These are phyloP conservation scores for Drosophila borealis DNA, from an alignment of 2,888 invertebrate genomes.

Conservation along the genomic window DNA sequence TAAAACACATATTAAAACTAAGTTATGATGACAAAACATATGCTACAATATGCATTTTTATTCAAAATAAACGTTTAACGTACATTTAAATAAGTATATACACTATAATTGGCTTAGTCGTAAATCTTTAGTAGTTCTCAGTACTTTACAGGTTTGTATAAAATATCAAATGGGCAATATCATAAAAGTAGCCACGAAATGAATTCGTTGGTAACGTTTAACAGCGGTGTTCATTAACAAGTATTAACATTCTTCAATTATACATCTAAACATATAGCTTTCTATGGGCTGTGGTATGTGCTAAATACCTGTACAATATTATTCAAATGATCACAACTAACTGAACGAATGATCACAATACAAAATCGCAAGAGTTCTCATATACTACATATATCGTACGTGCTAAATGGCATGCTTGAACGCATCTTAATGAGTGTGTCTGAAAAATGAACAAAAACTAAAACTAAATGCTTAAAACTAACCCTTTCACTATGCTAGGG, in stretches of 20 bases:
- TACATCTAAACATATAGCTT: slow-evolving; percentile 21
- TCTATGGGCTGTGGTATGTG: slow-evolving; percentile 18
- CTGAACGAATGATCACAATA: slow-evolving; percentile 56
- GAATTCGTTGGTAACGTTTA: slow-evolving; percentile 70
- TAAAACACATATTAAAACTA: slow-evolving; percentile 62
- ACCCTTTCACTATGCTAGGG: background rate
- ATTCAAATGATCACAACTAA: slow-evolving; percentile 42
- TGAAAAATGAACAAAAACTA: slow-evolving; percentile 13
- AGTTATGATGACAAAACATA: slow-evolving; percentile 65
- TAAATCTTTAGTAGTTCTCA: slow-evolving; percentile 42
- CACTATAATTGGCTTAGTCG: slow-evolving; percentile 19
- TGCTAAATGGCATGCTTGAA: slow-evolving; percentile 63
- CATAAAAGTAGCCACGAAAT: slow-evolving; percentile 23
- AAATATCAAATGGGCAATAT: slow-evolving; percentile 61
- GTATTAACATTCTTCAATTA: slow-evolving; percentile 1
- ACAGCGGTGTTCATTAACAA: slow-evolving; percentile 39
- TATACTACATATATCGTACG: slow-evolving; percentile 23
- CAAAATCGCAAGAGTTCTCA: slow-evolving; percentile 27
- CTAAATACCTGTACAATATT: slow-evolving; percentile 21
- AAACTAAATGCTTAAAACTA: background rate
- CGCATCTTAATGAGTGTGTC: slow-evolving; percentile 50
- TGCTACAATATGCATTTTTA: slow-evolving; percentile 48
- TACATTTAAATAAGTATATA: slow-evolving; percentile 28
- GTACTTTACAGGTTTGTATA: slow-evolving; percentile 51
- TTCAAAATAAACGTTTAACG: slow-evolving; percentile 30